Conservation (phyloP, 2,888 invertebrate species). For the Ornithoptera alexandrae region DNA sequence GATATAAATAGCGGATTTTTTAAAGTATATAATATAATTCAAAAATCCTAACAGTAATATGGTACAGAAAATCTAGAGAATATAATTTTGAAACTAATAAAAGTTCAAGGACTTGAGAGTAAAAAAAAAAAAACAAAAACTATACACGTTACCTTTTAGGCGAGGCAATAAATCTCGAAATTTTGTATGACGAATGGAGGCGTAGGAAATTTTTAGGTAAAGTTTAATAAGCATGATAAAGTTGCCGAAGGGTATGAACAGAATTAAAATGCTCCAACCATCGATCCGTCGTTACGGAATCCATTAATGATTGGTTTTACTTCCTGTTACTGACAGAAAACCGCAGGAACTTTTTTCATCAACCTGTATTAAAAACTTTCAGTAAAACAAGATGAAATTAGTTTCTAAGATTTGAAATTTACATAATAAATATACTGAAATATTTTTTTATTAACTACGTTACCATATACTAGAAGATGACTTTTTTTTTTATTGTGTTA, state of each 20-base stretch:
- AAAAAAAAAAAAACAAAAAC: slow-evolving; percentile 43
- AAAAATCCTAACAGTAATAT: background rate
- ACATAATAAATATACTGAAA: background rate
- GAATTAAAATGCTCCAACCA: slow-evolving; percentile 28
- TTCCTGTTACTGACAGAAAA: slow-evolving; percentile 48
- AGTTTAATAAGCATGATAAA: slow-evolving; percentile 37
- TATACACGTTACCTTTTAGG: slow-evolving; percentile 43
- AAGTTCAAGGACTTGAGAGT: slow-evolving; percentile 31
- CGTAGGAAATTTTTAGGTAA: slow-evolving; percentile 42
- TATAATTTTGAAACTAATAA: slow-evolving; percentile 13
- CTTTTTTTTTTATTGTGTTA: too few relatives aligned
- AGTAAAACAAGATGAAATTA: background rate
- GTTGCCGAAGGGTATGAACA: slow-evolving; percentile 35
- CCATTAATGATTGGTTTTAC: slow-evolving; percentile 55
- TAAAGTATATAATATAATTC: background rate
- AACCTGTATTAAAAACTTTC: background rate
- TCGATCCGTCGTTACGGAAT: slow-evolving; percentile 30
- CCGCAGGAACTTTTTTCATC: slow-evolving; percentile 28
- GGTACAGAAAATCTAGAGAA: background rate
- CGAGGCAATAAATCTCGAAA: slow-evolving; percentile 47
- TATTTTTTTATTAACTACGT: background rate
- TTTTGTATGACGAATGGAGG: slow-evolving; percentile 51
- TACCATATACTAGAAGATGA: too few relatives aligned
- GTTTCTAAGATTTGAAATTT: background rate
- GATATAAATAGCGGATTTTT: background rate